phyloP scores from a whole-genome alignment of 2,797 vertebrate genomes.

The Decapterus maruadsi region DNA sequence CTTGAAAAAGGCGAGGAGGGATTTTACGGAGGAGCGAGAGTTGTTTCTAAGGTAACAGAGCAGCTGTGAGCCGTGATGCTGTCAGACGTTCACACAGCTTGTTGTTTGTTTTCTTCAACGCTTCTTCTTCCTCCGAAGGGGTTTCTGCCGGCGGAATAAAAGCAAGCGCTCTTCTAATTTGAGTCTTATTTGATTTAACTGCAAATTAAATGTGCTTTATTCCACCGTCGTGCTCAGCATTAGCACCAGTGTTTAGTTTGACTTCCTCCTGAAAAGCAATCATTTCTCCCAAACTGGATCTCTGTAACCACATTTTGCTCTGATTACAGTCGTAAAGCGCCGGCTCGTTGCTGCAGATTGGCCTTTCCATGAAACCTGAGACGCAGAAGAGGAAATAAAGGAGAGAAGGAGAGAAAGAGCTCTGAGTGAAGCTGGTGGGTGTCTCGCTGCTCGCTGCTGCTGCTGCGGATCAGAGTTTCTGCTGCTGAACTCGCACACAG shows the following conservation, averaged over 20 bases:
- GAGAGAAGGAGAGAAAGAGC: not conserved
- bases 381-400: constrained; percentile 12
- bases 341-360: not conserved
- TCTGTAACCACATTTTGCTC: constrained; percentile 55
- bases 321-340: constrained; percentile 49
- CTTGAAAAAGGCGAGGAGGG: constrained; percentile 37
- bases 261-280: constrained; percentile 56
- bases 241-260: constrained; percentile 36
- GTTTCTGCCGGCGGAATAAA: constrained; percentile 24
- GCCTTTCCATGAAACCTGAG: constrained; percentile 40
- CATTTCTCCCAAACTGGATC: constrained; percentile 56
- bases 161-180: constrained; percentile 48
- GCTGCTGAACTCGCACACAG: not conserved
- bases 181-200: constrained; percentile 62
- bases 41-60: constrained; percentile 44
- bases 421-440: constrained; percentile 12
- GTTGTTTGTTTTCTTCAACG: constrained; percentile 49
- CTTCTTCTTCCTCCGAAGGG: constrained; percentile 8
- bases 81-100: constrained; percentile 42
- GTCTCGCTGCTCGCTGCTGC: not conserved
- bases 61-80: constrained; percentile 31
- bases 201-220: constrained; percentile 58
- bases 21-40: not conserved
- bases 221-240: constrained; percentile 38
- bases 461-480: not conserved